Evolutionary conservation across 2,797 vertebrate genomes (phyloP), one percentile per base, ranked within the genome.

Genomic region (Spinus olivaceus): DNA sequence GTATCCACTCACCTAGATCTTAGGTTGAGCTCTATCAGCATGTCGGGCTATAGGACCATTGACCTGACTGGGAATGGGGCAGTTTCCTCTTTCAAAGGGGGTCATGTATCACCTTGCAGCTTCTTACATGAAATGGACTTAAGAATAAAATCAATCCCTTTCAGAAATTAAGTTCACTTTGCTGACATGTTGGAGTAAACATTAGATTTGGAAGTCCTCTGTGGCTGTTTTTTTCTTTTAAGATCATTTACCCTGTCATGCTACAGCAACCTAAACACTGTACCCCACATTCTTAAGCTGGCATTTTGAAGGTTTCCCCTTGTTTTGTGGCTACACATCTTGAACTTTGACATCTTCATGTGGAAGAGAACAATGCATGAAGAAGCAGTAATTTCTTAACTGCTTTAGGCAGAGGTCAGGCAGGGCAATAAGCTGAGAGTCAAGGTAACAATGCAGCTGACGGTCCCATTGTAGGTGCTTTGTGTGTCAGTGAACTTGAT

Each of bases 401-500:
- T 57, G 60, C 79, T 94, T 97, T 81, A 95, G 89, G 61, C 87
- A 88, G 91, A 94, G 96, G 96, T 97, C 95, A 95, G 78, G 64
- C 81, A 94, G 86, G 94, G 90, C 15, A 9, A 93, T 88, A 93
- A 97, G 81, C 93, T 92, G 74, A 96, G 94, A 97, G 94, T 97
- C 95, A 97, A 96, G 96, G 94, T 95, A 96, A 97, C 96, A 97
- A 97, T 97, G 93, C 92, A 88, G 90, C 8, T 24, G 67, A 96
- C 28, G 18, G 60, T 79, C 89, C 81, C 88, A 76, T 88, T 91
- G 74, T 82, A 72, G 82, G 86, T 4, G 13, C 90, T 96, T 97
- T 95, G 90, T 97, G 94, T 97, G 93, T 89, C 90, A 97, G 85
- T 98, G 97, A 97, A 97, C 97, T 98, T 98, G 97, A 97, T 97